Evolutionary conservation across 2,113 vertebrate genomes (phyloP), one percentile per base, ranked within the genome.

Genomic region (Hipposideros armiger): DNA sequence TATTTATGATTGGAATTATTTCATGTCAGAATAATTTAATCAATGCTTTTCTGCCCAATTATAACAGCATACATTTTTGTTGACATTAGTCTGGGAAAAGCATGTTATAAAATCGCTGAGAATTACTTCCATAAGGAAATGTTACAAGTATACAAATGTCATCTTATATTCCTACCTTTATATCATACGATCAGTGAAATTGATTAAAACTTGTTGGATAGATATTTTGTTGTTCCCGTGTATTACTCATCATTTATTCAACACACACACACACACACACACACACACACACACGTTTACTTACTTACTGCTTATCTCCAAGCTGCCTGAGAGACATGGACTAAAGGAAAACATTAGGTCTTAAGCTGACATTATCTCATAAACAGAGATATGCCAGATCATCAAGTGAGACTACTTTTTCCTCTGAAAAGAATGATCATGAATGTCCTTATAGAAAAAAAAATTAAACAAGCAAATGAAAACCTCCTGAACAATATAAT

Each of bases 11-110:
- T 52, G 1, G 42, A 54, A 32, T 89, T 86, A 92, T 76, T 77
- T 94, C 94, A 45, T 42, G 14, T 26, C 32, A 83, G 36, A 24
- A 91, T 95, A 81, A 92, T 73, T 95, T 95, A 96, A 78, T 82
- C 56, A 69, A 64, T 66, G 14, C 22, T 60, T 91, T 91, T 42
- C 70, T 42, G 54, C 32, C 74, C 50, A 87, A 3, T 93, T 90
- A 56, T 42, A 92, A 20, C 24, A 95, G 28, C 62, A 72, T 87
- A 90, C 87, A 83, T 50, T 81, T 90, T 19, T 72, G 26, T 50
- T n/a, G 77, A 36, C 28, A 80, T 58, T 19, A 78, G 24, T 64
- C 50, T 47, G 13, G 32, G 52, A 89, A 83, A 66, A 42, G 42
- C 30, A 16, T 30, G 4, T 62, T 87, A 72, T 9, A 58, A 70